A percentile compares a stretch with the other conserved stretches of the same genome.
phyloP scores from a whole-genome alignment of 2,797 vertebrate species.

The Cynodonichthys magdalenae region DNA sequence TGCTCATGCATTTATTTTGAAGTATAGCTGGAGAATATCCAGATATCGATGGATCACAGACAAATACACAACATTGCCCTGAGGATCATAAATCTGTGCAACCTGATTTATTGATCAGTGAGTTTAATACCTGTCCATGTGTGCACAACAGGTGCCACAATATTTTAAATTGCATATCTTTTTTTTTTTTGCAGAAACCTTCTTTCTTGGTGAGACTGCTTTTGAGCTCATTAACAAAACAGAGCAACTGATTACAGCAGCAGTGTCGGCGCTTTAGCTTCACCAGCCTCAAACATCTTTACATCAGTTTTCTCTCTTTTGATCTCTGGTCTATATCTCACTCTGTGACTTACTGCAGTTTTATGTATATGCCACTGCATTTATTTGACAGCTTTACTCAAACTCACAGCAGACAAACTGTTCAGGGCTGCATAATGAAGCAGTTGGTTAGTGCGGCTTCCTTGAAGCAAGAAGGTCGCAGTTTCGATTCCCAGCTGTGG shows the following conservation, averaged over 20 bases:
- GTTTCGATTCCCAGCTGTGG: too few species aligned
- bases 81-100: conserved; percentile 5
- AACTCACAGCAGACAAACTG: not conserved
- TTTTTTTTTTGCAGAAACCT: not conserved
- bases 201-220: not conserved
- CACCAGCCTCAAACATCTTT: not conserved
- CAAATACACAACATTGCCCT: not conserved
- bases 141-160: too few species aligned
- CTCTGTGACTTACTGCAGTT: not conserved
- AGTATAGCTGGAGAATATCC: conserved; percentile 2
- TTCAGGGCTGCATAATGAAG: too few species aligned
- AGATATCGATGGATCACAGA: not conserved
- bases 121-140: conserved; percentile 5
- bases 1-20: conserved; percentile 2
- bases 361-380: not conserved
- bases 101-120: not conserved
- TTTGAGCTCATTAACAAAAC: conserved; percentile 19
- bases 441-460: too few species aligned
- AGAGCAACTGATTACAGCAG: conserved; percentile 1
- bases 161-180: too few species aligned
- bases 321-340: not conserved
- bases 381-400: conserved; percentile 1
- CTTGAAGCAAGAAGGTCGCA: too few species aligned
- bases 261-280: conserved; percentile 3
- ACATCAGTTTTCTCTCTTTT: not conserved